Conservation (phyloP, 2,888 invertebrate genomes). For the Bruchidius siliquastri region DNA sequence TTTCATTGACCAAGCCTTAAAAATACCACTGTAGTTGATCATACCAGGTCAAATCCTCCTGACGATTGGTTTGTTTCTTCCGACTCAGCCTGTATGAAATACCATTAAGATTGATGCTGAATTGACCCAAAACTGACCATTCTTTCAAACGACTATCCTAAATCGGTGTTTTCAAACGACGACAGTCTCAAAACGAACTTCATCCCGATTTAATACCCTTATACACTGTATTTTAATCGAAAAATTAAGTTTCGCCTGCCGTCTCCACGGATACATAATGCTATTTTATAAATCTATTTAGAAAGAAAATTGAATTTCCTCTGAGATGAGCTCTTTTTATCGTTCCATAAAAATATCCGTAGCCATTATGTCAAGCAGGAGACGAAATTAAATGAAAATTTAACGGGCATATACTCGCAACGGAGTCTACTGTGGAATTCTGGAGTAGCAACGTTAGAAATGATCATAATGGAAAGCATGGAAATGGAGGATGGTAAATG, state of each 20-base stretch:
- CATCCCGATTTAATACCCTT: not conserved
- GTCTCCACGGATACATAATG: not conserved
- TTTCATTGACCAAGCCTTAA: no score
- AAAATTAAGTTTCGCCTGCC: not conserved
- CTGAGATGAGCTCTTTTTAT: conserved; percentile 6
- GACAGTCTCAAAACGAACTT: not conserved
- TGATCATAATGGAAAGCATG: no score
- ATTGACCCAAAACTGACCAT: no score
- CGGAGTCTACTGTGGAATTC: not conserved
- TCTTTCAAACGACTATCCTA: not conserved
- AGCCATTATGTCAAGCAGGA: conserved; percentile 33
- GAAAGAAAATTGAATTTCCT: conserved; percentile 6
- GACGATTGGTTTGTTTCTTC: no score
- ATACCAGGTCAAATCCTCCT: no score
- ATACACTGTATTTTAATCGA: not conserved
- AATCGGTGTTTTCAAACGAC: not conserved
- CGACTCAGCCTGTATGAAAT: no score
- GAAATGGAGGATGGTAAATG: no score
- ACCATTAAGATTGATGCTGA: no score
- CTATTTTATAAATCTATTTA: conserved; percentile 2
- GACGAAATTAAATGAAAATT: conserved; percentile 21
- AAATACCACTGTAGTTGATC: no score
- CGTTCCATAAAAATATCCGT: conserved; percentile 11
- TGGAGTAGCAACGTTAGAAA: no score
- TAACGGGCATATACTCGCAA: conserved; percentile 9